Evolutionary conservation across 30 jellyfish, hydroid and myxozoan genomes (phyloP).

Genomic region (Aurelia aurita complex sp. Pacific): DNA sequence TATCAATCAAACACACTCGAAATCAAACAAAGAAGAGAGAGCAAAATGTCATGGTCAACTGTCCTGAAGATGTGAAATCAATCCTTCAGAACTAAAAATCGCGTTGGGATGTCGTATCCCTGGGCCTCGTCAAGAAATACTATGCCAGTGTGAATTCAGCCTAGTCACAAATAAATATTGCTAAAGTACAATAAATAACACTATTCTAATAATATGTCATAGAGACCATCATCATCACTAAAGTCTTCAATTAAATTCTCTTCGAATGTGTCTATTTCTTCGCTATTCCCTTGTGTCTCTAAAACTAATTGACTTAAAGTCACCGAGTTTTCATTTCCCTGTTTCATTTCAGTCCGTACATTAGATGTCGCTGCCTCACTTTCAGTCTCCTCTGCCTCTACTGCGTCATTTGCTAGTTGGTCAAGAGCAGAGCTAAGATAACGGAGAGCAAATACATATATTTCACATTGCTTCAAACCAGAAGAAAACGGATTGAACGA

Average conservation of each 20-base stretch:
- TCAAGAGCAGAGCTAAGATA: conserved; percentile 11
- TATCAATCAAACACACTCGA: too few relatives aligned
- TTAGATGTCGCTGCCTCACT: neutral
- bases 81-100: too few relatives aligned
- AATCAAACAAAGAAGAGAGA: too few relatives aligned
- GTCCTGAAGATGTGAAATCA: too few relatives aligned
- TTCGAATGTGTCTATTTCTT: conserved; percentile 38
- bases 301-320: conserved; percentile 35
- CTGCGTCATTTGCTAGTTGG: conserved; percentile 12
- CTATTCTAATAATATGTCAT: conserved; percentile 4
- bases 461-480: too few relatives aligned
- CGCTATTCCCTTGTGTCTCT: conserved; percentile 27
- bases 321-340: conserved; percentile 15
- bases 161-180: too few relatives aligned
- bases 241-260: conserved; percentile 51
- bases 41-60: too few relatives aligned
- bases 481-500: too few relatives aligned
- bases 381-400: conserved; percentile 10
- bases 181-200: too few relatives aligned
- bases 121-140: too few relatives aligned
- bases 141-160: too few relatives aligned
- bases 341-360: neutral
- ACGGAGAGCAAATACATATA: neutral
- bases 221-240: conserved; percentile 54
- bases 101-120: too few relatives aligned